Base-by-base conservation (phyloP, 1,140 invertebrate species). In the Anadara kagoshimensis region DNA sequence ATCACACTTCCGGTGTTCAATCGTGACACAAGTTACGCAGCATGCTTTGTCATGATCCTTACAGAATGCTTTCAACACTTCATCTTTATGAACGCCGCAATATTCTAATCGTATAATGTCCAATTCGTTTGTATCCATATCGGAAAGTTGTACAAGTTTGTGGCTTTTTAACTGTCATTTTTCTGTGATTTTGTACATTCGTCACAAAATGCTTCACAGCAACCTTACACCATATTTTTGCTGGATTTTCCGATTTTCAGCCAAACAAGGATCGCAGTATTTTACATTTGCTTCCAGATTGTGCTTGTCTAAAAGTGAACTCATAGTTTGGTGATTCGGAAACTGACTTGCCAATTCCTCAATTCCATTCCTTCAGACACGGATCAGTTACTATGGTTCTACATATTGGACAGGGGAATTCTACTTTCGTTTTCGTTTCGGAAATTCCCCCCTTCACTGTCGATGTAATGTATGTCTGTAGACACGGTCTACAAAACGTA, bases 11-110 rank as follows among this genome's bases (percentile, higher is more conserved):
- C 47, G 58, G 47, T 75, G 73, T 16, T 69, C 44, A 10, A 69
- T 44, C 11, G 73, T 58, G 1, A 75, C 61, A 58, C 73, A 75
- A 44, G 69, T 59, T 41, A 75, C 53, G 29, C 73, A 75, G 24
- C 73, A 75, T 11, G 67, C 53, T 12, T 58, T 51, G 12, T 75
- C 45, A 53, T 75, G 73, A 49, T 65, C 66, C 2, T 58, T 49
- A 22, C 73, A 75, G 43, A 69, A 58, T n/a, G 66, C 58, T 53
- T 75, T 61, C 16, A 71, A 61, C 4, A 63, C 49, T 22, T 75
- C 65, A 12, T 66, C 49, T 10, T 44, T 54, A 51, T 75, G 73
- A 41, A 56, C 41, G 18, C 20, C 36, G 29, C 73, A 75, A 4
- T 41, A 58, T 36, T 47, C 61, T 5, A 57, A 61, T 5, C 53